Conservation (phyloP, 2,888 invertebrate species). For the Lithophane leautieri region DNA sequence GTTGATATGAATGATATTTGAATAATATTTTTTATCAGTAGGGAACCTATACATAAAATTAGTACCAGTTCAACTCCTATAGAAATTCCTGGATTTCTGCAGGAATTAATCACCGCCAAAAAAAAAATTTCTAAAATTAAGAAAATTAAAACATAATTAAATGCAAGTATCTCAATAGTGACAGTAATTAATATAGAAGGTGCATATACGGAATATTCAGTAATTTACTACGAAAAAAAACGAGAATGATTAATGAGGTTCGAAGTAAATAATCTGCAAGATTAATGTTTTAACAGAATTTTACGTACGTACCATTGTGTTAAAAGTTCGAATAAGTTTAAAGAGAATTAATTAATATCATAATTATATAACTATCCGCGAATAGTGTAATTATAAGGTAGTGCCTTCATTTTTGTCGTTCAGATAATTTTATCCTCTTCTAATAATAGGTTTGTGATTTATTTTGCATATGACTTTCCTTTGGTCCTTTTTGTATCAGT, state of each 20-base stretch:
- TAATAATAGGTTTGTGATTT: neutral
- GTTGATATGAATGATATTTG: slow-evolving; percentile 1
- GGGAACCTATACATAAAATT: neutral
- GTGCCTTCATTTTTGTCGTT: neutral
- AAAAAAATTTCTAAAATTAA: neutral
- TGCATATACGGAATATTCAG: slow-evolving; percentile 6
- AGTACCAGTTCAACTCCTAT: neutral
- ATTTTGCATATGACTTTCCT: neutral
- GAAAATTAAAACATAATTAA: slow-evolving; percentile 8
- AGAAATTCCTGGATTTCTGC: too few species aligned
- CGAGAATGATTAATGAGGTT: slow-evolving; percentile 36
- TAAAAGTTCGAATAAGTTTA: slow-evolving; percentile 10
- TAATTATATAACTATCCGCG: neutral
- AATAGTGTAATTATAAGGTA: slow-evolving; percentile 2
- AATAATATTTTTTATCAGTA: neutral
- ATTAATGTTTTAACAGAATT: slow-evolving; percentile 44
- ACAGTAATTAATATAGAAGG: slow-evolving; percentile 26
- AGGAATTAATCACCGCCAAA: too few species aligned
- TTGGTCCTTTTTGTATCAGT: neutral
- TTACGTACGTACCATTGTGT: slow-evolving; percentile 7
- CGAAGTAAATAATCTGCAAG: slow-evolving; percentile 40
- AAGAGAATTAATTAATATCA: slow-evolving; percentile 1
- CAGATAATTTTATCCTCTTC: neutral
- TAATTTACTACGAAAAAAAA: slow-evolving; percentile 20
- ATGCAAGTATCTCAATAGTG: slow-evolving; percentile 17